Evolutionary conservation across 2,888 invertebrate species (phyloP).

Genomic region (Conops quadrifasciatus): DNA sequence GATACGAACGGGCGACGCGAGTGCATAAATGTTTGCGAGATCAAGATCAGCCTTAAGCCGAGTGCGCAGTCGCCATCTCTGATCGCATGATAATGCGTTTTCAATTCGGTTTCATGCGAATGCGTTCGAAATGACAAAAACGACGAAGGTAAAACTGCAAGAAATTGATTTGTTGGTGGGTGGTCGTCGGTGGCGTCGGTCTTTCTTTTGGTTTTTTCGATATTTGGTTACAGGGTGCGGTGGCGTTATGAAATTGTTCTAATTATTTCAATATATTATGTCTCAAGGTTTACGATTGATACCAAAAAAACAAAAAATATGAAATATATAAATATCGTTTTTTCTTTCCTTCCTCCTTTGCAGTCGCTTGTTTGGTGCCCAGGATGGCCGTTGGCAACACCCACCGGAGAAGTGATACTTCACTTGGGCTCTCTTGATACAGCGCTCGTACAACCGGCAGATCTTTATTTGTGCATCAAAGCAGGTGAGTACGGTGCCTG

Average conservation of each 20-base stretch:
- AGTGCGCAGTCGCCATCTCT: neutral
- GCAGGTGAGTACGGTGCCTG: slow-evolving; percentile 49
- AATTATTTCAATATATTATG: neutral
- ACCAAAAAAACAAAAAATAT: neutral
- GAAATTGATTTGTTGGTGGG: slow-evolving; percentile 26
- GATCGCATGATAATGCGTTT: slow-evolving; percentile 16
- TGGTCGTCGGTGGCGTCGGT: neutral
- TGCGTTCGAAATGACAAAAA: slow-evolving; percentile 1
- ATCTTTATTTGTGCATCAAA: slow-evolving; percentile 73
- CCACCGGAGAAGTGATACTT: slow-evolving; percentile 70
- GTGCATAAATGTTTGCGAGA: slow-evolving; percentile 10
- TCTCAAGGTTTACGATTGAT: neutral
- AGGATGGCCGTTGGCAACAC: slow-evolving; percentile 76
- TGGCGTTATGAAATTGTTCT: neutral
- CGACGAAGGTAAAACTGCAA: neutral
- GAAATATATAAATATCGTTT: neutral
- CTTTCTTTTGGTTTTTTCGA: neutral
- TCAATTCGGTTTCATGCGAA: slow-evolving; percentile 18
- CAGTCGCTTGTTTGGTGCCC: slow-evolving; percentile 70
- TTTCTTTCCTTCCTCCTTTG: slow-evolving; percentile 50
- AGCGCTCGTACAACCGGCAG: slow-evolving; percentile 70
- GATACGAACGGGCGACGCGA: neutral
- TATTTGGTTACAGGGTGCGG: neutral
- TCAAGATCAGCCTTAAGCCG: neutral
- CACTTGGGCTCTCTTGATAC: slow-evolving; percentile 73